These are phyloP conservation scores for Corapipo altera DNA, from an alignment of 2,113 vertebrate species.

Conservation along the genomic window DNA sequence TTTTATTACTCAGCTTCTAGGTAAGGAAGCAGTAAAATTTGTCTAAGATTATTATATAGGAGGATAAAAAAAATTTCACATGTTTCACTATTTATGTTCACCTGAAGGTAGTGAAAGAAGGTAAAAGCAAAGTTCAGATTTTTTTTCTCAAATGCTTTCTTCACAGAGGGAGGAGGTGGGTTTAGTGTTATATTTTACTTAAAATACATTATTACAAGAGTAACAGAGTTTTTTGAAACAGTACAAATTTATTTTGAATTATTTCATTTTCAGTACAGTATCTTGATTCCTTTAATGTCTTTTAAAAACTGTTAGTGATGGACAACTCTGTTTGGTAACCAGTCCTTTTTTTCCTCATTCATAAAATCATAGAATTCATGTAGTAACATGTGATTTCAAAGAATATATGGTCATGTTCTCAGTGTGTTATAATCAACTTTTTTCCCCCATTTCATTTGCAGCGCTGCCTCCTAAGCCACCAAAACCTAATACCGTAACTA, in stretches of 20 bases:
- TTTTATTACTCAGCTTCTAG: constrained; percentile 46
- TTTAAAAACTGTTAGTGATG: not conserved
- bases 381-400: not conserved
- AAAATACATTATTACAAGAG: not conserved
- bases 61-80: not conserved
- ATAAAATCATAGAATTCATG: not conserved
- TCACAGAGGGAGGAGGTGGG: not conserved
- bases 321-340: not conserved
- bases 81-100: constrained; percentile 41
- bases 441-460: constrained; percentile 59
- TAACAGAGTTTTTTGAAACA: not conserved
- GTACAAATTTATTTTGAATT: not conserved
- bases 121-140: constrained; percentile 32
- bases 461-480: constrained; percentile 97
- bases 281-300: not conserved
- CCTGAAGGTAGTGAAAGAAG: not conserved
- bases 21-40: constrained; percentile 38
- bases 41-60: constrained; percentile 54
- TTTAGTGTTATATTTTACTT: not conserved
- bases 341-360: not conserved
- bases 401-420: not conserved
- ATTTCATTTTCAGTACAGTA: not conserved
- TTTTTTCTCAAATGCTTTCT: not conserved
- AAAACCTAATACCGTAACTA: constrained; percentile 87
- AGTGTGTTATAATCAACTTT: constrained; percentile 27